Evolutionary conservation across 2,888 invertebrate species (phyloP).

Genomic region (Pseudococcus viburni): DNA sequence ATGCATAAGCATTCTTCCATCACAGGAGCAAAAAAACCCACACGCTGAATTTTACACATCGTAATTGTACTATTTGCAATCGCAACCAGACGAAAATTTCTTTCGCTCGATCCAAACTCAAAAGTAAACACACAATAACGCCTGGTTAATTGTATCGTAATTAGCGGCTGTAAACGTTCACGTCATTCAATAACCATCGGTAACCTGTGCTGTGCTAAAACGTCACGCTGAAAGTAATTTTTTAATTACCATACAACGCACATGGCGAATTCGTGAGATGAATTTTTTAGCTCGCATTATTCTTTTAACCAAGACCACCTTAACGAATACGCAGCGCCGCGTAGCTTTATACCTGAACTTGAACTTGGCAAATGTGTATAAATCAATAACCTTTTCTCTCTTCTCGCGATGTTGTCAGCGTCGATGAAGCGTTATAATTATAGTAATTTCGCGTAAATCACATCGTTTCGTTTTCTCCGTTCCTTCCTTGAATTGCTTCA

Average conservation of each 20-base stretch:
- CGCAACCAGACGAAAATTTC: constrained; percentile 5
- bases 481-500: background rate
- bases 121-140: constrained; percentile 2
- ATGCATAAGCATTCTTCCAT: background rate
- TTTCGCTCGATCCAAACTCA: background rate
- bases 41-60: background rate
- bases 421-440: constrained; percentile 13
- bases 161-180: constrained; percentile 9
- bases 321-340: background rate
- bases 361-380: constrained; percentile 24
- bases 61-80: background rate
- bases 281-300: background rate
- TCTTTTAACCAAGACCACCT: constrained; percentile 20
- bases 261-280: constrained; percentile 38
- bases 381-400: constrained; percentile 15
- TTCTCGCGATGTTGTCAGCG: background rate
- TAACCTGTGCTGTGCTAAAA: background rate
- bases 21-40: background rate
- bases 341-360: background rate
- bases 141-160: constrained; percentile 27
- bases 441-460: constrained; percentile 23
- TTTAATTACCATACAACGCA: constrained; percentile 35
- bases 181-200: constrained; percentile 16
- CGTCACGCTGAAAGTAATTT: constrained; percentile 37
- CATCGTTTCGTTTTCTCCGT: background rate